phyloP scores from a whole-genome alignment of 2,888 invertebrate genomes.

The Diplolepis rosae region DNA sequence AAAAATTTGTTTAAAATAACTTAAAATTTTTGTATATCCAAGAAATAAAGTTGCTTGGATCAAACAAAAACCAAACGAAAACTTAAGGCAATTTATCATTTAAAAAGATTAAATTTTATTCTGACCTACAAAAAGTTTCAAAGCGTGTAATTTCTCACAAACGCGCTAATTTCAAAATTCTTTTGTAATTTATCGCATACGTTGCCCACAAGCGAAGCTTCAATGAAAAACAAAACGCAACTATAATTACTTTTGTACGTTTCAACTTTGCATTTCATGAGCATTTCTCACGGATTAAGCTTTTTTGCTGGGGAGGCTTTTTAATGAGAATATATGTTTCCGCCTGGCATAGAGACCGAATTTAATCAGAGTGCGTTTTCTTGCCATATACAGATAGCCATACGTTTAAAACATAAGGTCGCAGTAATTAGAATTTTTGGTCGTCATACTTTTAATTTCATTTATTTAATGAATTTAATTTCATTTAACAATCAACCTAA shows the following conservation, averaged over 20 bases:
- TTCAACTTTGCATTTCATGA: neutral
- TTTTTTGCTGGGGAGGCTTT: neutral
- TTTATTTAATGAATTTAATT: slow-evolving; percentile 36
- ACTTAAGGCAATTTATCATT: no score
- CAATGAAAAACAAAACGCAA: neutral
- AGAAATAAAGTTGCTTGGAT: no score
- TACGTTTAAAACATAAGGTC: neutral
- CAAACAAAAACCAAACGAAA: no score
- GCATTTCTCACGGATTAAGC: slow-evolving; percentile 1
- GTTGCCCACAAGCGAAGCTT: neutral
- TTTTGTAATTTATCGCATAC: neutral
- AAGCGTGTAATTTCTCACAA: neutral
- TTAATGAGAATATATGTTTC: slow-evolving; percentile 26
- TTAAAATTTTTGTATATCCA: no score
- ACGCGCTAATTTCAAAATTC: neutral
- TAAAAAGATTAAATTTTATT: neutral
- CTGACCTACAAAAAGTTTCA: neutral
- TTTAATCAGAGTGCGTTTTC: slow-evolving; percentile 17
- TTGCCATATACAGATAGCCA: neutral
- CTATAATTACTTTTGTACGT: neutral
- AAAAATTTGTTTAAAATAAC: no score
- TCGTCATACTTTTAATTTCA: slow-evolving; percentile 36
- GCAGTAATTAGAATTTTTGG: slow-evolving; percentile 41
- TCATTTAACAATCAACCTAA: neutral
- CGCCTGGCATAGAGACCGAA: slow-evolving; percentile 4